Base-by-base conservation (phyloP, 2,888 invertebrate species). In the Platycnemis pennipes region DNA sequence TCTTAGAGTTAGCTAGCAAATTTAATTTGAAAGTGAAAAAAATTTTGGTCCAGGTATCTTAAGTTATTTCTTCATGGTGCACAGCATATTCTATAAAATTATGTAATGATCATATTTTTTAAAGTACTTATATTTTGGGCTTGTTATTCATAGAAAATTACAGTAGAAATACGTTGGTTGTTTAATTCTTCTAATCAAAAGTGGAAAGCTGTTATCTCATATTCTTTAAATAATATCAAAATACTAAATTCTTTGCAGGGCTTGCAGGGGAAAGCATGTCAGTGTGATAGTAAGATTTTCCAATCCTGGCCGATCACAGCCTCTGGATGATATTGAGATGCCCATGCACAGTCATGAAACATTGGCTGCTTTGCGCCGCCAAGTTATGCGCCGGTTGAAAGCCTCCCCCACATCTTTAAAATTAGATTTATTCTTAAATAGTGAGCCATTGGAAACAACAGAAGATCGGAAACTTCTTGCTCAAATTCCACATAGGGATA, bases 281-380 rank as follows among this genome's bases (percentile, higher is more conserved):
- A 98, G 98, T 94, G 97, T 99, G 95, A 98, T 98, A 95, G 98
- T 99, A 96, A 97, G 99, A 96, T 98, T 99, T 97, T 98, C 98
- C 96, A 98, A 98, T 96, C 98, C 98, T 95, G 98, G 98, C 96
- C 98, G 99, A 96, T 91, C 91, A n/a, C 98, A 98, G 95, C 96
- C 96, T 95, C 97, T 98, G 94, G 99, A 99, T 95, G 99, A 99
- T 96, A 97, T 99, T 95, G 99, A 99, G 96, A 97, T 99, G 95
- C 98, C 98, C 96, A 99, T 99, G 88, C 99, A 99, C 96, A 98
- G 98, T 94, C 99, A 99, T 96, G 99, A 99, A 96, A 99, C 99
- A 4, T 97, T 99, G 95, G 98, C 98, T 94, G 98, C 98, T 63
- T 97, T 99, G 95, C 97, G 99, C 95, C 97, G 98, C 94, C 98